Percentiles rank a stretch among this genome's conserved stretches.
These are phyloP conservation scores for Oophaga sylvatica DNA, from an alignment of 2,797 vertebrate species.

Conservation along the genomic window DNA sequence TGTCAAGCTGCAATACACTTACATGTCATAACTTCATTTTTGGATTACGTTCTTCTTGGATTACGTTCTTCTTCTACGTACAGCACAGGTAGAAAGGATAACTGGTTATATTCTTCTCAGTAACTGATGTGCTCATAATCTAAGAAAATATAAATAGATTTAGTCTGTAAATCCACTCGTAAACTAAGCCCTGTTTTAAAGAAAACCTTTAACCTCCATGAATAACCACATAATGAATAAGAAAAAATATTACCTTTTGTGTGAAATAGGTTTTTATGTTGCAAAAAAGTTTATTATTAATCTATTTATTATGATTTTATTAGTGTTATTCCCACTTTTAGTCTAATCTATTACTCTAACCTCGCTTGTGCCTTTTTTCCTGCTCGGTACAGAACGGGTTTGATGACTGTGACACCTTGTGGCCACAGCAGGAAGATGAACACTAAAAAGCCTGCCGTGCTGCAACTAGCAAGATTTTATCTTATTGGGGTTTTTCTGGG, in stretches of 20 bases:
- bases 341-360: background rate
- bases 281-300: background rate
- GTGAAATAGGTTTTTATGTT: background rate
- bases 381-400: conserved; percentile 37
- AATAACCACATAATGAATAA: background rate
- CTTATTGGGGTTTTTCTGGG: background rate
- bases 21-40: too few relatives aligned
- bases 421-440: conserved; percentile 61
- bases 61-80: too few relatives aligned
- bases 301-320: background rate
- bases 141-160: too few relatives aligned
- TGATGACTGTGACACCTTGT: conserved; percentile 70
- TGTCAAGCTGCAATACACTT: too few relatives aligned
- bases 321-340: background rate
- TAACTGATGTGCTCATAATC: too few relatives aligned
- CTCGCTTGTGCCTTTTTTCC: background rate
- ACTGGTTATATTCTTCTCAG: too few relatives aligned
- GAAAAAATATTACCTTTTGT: background rate
- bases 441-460: background rate
- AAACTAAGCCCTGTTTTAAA: too few relatives aligned
- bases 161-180: too few relatives aligned
- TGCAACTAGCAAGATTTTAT: background rate
- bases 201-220: too few relatives aligned
- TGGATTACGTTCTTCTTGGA: too few relatives aligned
- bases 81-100: too few relatives aligned